Conservation (phyloP, 1,140 invertebrate genomes). For the Lordiphosa clarofinis region DNA sequence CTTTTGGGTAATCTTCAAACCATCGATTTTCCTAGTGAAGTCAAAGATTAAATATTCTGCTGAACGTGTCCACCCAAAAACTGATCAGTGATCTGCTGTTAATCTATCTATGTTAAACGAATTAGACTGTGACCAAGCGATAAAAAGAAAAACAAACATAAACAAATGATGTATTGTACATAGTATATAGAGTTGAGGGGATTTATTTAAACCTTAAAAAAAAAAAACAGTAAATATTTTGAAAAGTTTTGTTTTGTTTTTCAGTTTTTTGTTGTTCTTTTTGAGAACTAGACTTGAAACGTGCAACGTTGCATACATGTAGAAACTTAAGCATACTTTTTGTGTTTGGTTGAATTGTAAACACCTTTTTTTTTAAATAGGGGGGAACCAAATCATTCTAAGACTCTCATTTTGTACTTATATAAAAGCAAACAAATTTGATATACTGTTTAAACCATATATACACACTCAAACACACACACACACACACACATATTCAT, state of each 20-base stretch:
- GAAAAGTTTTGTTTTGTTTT: conserved; percentile 8
- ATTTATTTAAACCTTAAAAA: too few relatives aligned
- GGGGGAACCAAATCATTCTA: too few relatives aligned
- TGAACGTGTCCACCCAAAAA: too few relatives aligned
- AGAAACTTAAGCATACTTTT: conserved; percentile 13
- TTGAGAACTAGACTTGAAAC: conserved; percentile 45
- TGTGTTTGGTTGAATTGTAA: conserved; percentile 7
- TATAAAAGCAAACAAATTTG: not conserved
- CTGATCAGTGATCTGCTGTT: not conserved
- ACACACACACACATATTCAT: too few relatives aligned
- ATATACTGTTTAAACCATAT: not conserved
- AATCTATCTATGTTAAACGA: conserved; percentile 5
- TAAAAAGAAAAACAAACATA: not conserved
- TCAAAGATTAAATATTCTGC: too few relatives aligned
- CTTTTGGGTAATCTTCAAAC: too few relatives aligned
- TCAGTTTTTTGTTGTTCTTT: too few relatives aligned
- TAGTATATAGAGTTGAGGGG: not conserved
- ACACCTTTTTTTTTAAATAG: not conserved
- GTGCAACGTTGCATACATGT: conserved; percentile 45
- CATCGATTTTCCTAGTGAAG: too few relatives aligned
- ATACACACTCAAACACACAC: too few relatives aligned
- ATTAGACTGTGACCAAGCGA: conserved; percentile 8
- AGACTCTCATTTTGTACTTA: not conserved
- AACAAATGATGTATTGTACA: not conserved
- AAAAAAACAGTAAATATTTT: too few relatives aligned